phyloP scores from a whole-genome alignment of 2,888 invertebrate species.

The Pseudococcus longispinus region DNA sequence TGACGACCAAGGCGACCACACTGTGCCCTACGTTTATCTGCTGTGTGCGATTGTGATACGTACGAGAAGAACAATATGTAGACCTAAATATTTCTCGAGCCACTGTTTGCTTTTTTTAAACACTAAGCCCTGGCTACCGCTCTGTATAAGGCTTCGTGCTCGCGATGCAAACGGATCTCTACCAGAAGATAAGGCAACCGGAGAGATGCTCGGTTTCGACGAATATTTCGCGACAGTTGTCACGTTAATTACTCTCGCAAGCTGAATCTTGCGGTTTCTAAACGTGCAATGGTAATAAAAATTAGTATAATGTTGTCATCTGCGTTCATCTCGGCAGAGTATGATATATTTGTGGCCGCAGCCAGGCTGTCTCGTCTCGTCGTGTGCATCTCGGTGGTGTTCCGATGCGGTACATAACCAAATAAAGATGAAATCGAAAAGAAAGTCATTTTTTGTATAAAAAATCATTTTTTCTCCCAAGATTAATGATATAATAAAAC shows the following conservation, averaged over 20 bases:
- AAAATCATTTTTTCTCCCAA: neutral
- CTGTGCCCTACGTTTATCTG: neutral
- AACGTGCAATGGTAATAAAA: neutral
- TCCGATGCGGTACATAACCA: neutral
- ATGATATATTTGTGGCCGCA: neutral
- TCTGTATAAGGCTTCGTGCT: neutral
- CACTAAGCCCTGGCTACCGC: neutral
- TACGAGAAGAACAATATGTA: neutral
- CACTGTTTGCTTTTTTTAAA: neutral
- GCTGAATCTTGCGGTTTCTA: slow-evolving; percentile 11
- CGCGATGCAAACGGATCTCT: neutral
- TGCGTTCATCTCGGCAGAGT: neutral
- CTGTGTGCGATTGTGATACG: neutral
- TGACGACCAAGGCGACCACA: neutral
- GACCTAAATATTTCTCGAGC: slow-evolving; percentile 31
- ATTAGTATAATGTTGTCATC: neutral
- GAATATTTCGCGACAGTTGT: slow-evolving; percentile 30
- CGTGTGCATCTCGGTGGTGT: neutral
- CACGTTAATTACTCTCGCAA: neutral
- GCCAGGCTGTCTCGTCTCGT: neutral
- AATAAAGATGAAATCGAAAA: slow-evolving; percentile 23
- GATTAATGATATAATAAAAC: slow-evolving; percentile 37
- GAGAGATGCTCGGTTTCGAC: neutral
- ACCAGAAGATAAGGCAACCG: neutral
- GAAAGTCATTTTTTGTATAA: slow-evolving; percentile 30